Evolutionary conservation across 2,113 vertebrate genomes (phyloP).

Genomic region (Trochalopteron elliotii): DNA sequence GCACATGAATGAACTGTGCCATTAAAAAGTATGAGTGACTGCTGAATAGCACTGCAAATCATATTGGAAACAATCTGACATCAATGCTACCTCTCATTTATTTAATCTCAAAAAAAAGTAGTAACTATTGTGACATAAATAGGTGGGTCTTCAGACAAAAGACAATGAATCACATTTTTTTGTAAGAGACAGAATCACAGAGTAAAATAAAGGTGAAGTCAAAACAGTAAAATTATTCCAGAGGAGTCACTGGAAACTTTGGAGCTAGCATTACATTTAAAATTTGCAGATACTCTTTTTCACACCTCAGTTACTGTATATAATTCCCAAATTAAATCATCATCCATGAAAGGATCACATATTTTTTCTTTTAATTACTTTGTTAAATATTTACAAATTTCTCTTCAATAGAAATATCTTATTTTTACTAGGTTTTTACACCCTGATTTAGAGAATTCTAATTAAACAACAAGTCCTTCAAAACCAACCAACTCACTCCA

Average conservation of each 20-base stretch:
- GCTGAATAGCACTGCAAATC: neutral
- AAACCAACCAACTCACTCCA: neutral
- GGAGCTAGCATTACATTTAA: neutral
- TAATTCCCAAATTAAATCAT: neutral
- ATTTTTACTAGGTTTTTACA: neutral
- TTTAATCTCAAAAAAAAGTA: constrained; percentile 24
- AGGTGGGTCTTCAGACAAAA: constrained; percentile 1
- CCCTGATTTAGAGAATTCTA: neutral
- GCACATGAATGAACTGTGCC: neutral
- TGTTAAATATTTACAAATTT: neutral
- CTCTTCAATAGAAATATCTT: neutral
- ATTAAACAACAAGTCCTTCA: neutral
- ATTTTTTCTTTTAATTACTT: neutral
- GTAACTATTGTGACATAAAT: constrained; percentile 14
- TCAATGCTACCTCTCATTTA: neutral
- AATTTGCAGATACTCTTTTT: neutral
- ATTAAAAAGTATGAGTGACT: neutral
- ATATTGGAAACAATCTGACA: neutral
- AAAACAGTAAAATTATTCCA: neutral
- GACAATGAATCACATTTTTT: neutral
- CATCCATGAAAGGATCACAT: neutral
- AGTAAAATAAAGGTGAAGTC: neutral
- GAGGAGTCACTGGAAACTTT: neutral
- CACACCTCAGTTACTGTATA: neutral
- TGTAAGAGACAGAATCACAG: neutral